Percentiles rank a stretch among this genome's conserved stretches.
phyloP scores from a whole-genome alignment of 2,797 vertebrate genomes.

The Amblyraja radiata region DNA sequence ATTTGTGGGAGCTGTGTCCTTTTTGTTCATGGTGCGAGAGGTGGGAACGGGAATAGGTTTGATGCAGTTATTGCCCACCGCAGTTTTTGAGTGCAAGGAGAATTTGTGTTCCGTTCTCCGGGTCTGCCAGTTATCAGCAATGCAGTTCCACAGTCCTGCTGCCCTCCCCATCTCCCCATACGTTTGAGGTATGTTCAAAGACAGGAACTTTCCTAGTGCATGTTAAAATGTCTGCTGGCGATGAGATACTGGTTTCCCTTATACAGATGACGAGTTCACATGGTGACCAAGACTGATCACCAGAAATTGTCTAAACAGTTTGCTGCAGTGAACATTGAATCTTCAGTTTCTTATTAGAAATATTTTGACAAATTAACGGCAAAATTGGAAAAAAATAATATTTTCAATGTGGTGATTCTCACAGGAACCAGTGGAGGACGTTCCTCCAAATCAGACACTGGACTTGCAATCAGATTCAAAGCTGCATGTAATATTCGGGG shows the following conservation, averaged over 20 bases:
- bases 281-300: not conserved
- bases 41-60: not conserved
- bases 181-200: no score
- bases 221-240: not conserved
- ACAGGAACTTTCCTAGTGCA: not conserved
- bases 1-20: not conserved
- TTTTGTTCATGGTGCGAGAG: not conserved
- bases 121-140: no score
- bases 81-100: not conserved
- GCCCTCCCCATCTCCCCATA: no score
- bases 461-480: slow-evolving; percentile 78
- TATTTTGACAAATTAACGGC: no score
- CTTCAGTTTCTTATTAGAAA: not conserved
- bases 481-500: slow-evolving; percentile 85
- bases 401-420: not conserved
- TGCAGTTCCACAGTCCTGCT: no score
- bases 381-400: not conserved
- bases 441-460: slow-evolving; percentile 69
- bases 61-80: not conserved
- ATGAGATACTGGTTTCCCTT: not conserved
- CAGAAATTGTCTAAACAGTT: not conserved
- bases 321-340: not conserved
- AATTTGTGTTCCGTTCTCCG: not conserved
- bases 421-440: slow-evolving; percentile 87
- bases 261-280: not conserved